Evolutionary conservation across 53 echinoderm and acorn worm species (phyloP).

Genomic region (Holothuria scabra): DNA sequence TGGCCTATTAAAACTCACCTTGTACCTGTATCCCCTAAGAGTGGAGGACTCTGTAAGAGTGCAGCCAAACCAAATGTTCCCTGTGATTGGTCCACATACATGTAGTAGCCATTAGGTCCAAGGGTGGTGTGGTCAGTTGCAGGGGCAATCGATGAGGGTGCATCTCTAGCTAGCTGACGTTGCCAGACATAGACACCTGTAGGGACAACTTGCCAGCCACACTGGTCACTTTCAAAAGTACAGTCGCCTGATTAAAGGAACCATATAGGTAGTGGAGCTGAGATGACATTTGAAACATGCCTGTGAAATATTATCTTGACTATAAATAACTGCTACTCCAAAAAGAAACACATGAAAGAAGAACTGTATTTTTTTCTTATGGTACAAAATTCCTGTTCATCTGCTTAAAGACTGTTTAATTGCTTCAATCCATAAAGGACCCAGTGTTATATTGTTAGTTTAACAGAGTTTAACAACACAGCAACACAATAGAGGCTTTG

Average conservation of each 20-base stretch:
- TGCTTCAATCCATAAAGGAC: too few relatives aligned
- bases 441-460: too few relatives aligned
- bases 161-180: conserved; percentile 48
- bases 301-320: too few relatives aligned
- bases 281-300: too few relatives aligned
- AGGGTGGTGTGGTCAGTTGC: conserved; percentile 73
- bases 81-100: conserved; percentile 83
- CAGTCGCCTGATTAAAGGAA: conserved; percentile 62
- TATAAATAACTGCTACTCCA: too few relatives aligned
- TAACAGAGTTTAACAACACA: too few relatives aligned
- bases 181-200: conserved; percentile 77
- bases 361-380: too few relatives aligned
- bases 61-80: conserved; percentile 83
- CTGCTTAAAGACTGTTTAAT: too few relatives aligned
- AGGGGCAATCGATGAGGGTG: conserved; percentile 50
- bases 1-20: conserved; percentile 63
- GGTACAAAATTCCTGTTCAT: too few relatives aligned
- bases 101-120: conserved; percentile 58
- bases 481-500: too few relatives aligned
- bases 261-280: too few relatives aligned
- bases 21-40: conserved; percentile 65
- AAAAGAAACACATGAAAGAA: too few relatives aligned
- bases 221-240: conserved; percentile 77
- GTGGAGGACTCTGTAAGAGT: conserved; percentile 65
- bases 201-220: conserved; percentile 69